Base-by-base conservation (phyloP, 2,113 vertebrate genomes). In the Pollachius pollachius region DNA sequence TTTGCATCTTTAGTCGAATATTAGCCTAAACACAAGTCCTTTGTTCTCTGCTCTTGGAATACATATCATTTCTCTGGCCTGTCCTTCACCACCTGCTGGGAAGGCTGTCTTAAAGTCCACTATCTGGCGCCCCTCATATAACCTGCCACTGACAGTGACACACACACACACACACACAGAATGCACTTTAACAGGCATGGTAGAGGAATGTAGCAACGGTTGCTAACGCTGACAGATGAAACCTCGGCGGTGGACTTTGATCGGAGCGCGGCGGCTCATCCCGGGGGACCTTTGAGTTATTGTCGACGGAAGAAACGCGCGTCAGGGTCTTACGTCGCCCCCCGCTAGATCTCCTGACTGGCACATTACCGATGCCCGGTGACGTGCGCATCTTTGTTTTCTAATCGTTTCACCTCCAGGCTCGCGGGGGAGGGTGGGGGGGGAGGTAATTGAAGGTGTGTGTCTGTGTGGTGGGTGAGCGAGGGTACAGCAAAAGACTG, bases 331-430 rank as follows among this genome's bases (percentile, higher is more conserved):
- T 52, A 16, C 56, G 76, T 72, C 68, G 67, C 70, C 76, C 76
- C 72, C 18, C 4, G 15, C 13, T 73, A 67, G 71, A 61, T 58
- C 76, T 67, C 65, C n/a, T 25, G 79, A 81, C 19, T 25, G 79
- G 79, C 84, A 85, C 76, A 70, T 78, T 25, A 69, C 82, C 86
- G 73, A 86, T 85, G 83, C 25, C 65, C 5, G 19, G 76, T 65
- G 70, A 67, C 8, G 4, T 65, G 69, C 1, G 25, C 27, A 30
- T 66, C 65, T 65, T 72, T 82, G 68, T 85, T 75, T 74, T 82
- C 57, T 73, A 67, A 81, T 72, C 5, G 30, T 67, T 66, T 25
- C 63, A 70, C 9, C 66, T 59, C 41, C 5, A 48, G 41, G 41
- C 54, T 17, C 15, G n/a, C 3, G 54, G 15, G 5, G 54, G 54